These are phyloP conservation scores for Helicoverpa assulta DNA, from an alignment of 2,888 invertebrate genomes.

Conservation along the genomic window DNA sequence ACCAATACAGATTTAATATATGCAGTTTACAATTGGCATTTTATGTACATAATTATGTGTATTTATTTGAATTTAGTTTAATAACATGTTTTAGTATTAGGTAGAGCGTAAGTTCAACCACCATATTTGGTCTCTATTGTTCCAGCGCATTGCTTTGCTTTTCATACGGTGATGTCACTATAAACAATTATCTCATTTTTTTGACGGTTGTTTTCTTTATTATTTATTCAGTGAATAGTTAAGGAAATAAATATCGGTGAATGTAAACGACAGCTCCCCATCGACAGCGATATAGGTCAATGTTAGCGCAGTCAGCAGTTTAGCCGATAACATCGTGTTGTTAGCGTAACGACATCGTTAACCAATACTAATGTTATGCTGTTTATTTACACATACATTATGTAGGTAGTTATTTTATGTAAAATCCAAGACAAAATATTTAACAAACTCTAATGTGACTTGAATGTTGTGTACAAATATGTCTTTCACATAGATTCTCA, in stretches of 20 bases:
- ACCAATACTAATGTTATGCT: not conserved
- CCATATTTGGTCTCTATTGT: no score
- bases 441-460: not conserved
- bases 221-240: not conserved
- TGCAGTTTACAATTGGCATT: no score
- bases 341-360: conserved; percentile 8
- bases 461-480: not conserved
- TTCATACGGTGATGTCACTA: no score
- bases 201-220: no score
- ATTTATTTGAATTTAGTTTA: no score
- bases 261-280: not conserved
- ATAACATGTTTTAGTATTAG: no score
- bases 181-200: no score
- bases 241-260: not conserved
- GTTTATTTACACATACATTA: not conserved
- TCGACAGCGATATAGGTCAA: conserved; percentile 11
- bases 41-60: no score
- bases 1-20: no score
- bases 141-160: no score
- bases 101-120: no score
- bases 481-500: not conserved
- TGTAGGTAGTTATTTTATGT: no score
- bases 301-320: conserved; percentile 6
- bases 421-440: not conserved
- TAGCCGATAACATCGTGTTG: conserved; percentile 22